Evolutionary conservation across 2,888 invertebrate species (phyloP), one percentile per base, ranked within the genome.

Genomic region (Amphipoea oculea): DNA sequence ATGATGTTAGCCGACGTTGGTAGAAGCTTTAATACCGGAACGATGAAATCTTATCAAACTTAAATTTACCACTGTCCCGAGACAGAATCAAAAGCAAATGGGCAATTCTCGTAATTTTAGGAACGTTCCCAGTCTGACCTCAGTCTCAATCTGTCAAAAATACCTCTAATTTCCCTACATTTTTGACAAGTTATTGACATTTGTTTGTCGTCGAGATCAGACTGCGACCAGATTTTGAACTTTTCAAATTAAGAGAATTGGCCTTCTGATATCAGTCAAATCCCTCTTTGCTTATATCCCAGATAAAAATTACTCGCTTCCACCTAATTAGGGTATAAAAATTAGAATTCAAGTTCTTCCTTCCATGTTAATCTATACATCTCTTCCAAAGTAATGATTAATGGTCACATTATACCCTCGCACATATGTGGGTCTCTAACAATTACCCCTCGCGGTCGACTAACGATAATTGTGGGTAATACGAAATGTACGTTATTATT

Each of bases 401-500:
- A 86, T 82, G 62, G 78, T 67, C 51, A 73, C 73, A 84, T 84
- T 79, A 84, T 68, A 75, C 69, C 69, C 57, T 54, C 48, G 23
- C 54, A 78, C 79, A 68, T 82, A 76, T 76, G 76, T 72, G 63
- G 73, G 48, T 75, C 71, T 65, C 62, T 70, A 71, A 86, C 79
- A 86, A 80, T 86, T 79, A 84, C 82, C 82, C 40, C 66, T 48
- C 60, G 63, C 70, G 67, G 77, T 67, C 82, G 76, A 82, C 76
- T 86, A 84, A 86, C 79, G 84, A 86, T 86, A 79, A 86, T 86
- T 86, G 78, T 69, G 57, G 76, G 78, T 70, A 67, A 81, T 82
- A 81, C 54, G 65, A 76, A 81, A 81, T 79, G 65, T 73, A 67
- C 70, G 57, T 66, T 71, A 84, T 74, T 77, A 84, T 82, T 84